Base-by-base conservation (phyloP, 2,797 vertebrate species). In the Typhlichthys subterraneus region DNA sequence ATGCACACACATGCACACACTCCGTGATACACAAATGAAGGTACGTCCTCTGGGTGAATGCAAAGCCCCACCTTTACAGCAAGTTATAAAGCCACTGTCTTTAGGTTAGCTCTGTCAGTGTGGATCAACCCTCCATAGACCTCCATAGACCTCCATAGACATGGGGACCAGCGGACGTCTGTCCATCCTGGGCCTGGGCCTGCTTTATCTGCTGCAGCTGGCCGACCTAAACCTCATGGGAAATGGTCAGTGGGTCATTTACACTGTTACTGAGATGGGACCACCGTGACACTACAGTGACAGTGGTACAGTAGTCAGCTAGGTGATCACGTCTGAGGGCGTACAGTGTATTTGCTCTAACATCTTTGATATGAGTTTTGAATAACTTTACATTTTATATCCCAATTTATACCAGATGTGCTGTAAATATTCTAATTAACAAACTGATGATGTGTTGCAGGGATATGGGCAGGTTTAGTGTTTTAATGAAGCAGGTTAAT, bases 161-260 rank as follows among this genome's bases (percentile, higher is more conserved):
- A 93, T 92, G 91, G 88, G 84, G 73, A 81, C 82, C 11, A n/a
- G 11, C 55, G 56, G 68, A 63, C 52, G 75, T 13, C 70, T 58
- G 15, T 12, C 45, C 45, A 62, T 33, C 2, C 6, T 65, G 45
- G 65, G 71, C 72, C 38, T 89, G 57, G 15, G 71, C 72, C 38
- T 89, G 59, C 14, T 81, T 63, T 85, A 63, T 62, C 46, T 90
- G 58, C 70, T n/a, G 3, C 74, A 87, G 31, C 70, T 87, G 67
- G 47, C 66, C 7, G 65, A 65, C 72, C 69, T 79, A 38, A 45
- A 59, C 0, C 13, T 73, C 49, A 49, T 82, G 69, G 80, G 87
- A 69, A 80, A 42, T n/a, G 81, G 89, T 92, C 71, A 85, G 80
- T 72, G 10, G 56, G 48, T 64, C 15, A 56, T 3, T 15, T 57